These are phyloP conservation scores for Notospermus geniculatus DNA, from an alignment of 1,140 invertebrate species.

Conservation along the genomic window DNA sequence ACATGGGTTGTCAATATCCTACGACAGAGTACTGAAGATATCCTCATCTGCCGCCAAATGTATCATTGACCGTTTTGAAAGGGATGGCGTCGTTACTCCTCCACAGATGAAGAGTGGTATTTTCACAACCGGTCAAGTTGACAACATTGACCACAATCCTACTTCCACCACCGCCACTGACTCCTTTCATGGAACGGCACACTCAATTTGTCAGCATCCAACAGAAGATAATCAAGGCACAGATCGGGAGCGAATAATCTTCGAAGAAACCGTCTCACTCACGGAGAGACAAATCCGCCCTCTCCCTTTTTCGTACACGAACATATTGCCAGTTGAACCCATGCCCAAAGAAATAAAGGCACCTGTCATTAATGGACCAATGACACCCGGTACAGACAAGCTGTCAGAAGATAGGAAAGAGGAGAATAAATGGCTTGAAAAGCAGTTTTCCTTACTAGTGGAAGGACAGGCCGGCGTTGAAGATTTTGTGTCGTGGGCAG, in stretches of 20 bases:
- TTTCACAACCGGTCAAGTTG: constrained; percentile 16
- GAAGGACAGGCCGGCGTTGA: too few species aligned
- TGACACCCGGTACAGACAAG: too few species aligned
- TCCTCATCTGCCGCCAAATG: constrained; percentile 12
- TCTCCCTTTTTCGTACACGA: too few species aligned
- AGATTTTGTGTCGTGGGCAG: too few species aligned
- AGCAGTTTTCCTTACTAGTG: too few species aligned
- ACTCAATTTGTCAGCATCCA: constrained; percentile 19
- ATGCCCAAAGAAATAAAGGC: too few species aligned
- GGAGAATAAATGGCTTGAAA: too few species aligned
- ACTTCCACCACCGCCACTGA: constrained; percentile 14
- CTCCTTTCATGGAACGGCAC: constrained; percentile 24
- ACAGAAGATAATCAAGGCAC: constrained; percentile 6
- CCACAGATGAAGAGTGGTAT: constrained; percentile 1
- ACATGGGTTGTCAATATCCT: constrained; percentile 23
- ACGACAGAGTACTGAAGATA: constrained; percentile 24
- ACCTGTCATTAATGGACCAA: too few species aligned
- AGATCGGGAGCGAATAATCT: not conserved
- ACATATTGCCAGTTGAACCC: too few species aligned
- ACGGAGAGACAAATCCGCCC: too few species aligned
- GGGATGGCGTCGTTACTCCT: constrained; percentile 14
- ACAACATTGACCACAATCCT: constrained; percentile 23
- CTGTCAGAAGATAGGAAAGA: too few species aligned
- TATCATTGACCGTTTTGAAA: constrained; percentile 13
- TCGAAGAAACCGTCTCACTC: too few species aligned